These are phyloP conservation scores for Etheostoma perlongum DNA, from an alignment of 2,797 vertebrate genomes.

Conservation along the genomic window DNA sequence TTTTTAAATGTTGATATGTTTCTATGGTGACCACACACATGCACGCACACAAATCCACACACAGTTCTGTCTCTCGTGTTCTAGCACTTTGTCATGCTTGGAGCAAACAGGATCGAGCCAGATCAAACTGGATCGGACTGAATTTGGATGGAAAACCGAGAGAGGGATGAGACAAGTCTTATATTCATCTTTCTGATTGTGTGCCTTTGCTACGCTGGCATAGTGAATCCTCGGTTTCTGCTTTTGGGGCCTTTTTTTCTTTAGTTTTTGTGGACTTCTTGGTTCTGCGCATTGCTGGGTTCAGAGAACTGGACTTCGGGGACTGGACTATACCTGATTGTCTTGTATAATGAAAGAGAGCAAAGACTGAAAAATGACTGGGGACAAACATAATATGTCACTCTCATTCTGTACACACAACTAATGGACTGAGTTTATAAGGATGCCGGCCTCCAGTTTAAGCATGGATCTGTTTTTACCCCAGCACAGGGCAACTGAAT, in stretches of 20 bases:
- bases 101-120: conserved; percentile 54
- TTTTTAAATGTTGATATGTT: conserved; percentile 63
- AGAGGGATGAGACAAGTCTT: conserved; percentile 29
- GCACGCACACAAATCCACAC: conserved; percentile 11
- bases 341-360: conserved; percentile 11
- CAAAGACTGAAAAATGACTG: conserved; percentile 2
- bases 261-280: conserved; percentile 20
- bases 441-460: conserved; percentile 8
- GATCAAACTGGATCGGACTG: conserved; percentile 46
- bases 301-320: conserved; percentile 41
- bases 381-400: conserved; percentile 23
- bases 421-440: conserved; percentile 23
- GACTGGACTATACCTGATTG: conserved; percentile 20
- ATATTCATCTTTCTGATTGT: conserved; percentile 67
- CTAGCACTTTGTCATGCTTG: conserved; percentile 73
- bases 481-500: conserved; percentile 37
- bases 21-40: conserved; percentile 57
- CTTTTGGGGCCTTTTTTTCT: conserved; percentile 34
- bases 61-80: conserved; percentile 65
- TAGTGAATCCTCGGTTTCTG: conserved; percentile 58
- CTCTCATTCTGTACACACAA: conserved; percentile 35
- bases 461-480: conserved; percentile 3
- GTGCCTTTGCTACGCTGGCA: conserved; percentile 79
- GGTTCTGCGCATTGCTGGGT: conserved; percentile 25
- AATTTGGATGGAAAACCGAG: conserved; percentile 35